These are phyloP conservation scores for Chaitophorus viminalis DNA, from an alignment of 2,888 invertebrate genomes.

Conservation along the genomic window DNA sequence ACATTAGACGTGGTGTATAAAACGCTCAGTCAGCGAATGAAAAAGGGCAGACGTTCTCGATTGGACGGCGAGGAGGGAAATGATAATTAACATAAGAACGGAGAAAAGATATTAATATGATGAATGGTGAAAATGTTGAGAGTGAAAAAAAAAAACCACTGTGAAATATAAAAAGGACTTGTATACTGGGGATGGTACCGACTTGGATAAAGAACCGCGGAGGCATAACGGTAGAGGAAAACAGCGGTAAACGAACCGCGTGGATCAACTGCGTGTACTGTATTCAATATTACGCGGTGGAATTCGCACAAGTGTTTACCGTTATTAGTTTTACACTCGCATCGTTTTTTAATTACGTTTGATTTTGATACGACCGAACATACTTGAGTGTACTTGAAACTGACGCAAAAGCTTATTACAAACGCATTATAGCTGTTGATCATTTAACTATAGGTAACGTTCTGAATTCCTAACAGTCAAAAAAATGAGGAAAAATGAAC, in stretches of 20 bases:
- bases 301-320: too few relatives aligned
- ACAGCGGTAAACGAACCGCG: neutral
- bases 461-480: too few relatives aligned
- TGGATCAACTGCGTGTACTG: neutral
- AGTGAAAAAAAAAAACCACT: neutral
- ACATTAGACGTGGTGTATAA: conserved; percentile 45
- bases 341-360: too few relatives aligned
- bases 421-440: too few relatives aligned
- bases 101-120: conserved; percentile 55
- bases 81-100: conserved; percentile 58
- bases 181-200: too few relatives aligned
- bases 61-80: conserved; percentile 14
- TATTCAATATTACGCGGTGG: too few relatives aligned
- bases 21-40: conserved; percentile 58
- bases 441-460: too few relatives aligned
- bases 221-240: neutral
- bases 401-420: too few relatives aligned
- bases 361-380: too few relatives aligned
- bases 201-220: neutral
- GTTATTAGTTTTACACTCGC: too few relatives aligned
- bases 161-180: neutral
- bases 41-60: conserved; percentile 46
- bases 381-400: too few relatives aligned
- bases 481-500: too few relatives aligned
- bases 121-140: conserved; percentile 47